Evolutionary conservation across 1,140 invertebrate genomes (phyloP), one percentile per base, ranked within the genome.

Genomic region (Adoxophyes honmai): DNA sequence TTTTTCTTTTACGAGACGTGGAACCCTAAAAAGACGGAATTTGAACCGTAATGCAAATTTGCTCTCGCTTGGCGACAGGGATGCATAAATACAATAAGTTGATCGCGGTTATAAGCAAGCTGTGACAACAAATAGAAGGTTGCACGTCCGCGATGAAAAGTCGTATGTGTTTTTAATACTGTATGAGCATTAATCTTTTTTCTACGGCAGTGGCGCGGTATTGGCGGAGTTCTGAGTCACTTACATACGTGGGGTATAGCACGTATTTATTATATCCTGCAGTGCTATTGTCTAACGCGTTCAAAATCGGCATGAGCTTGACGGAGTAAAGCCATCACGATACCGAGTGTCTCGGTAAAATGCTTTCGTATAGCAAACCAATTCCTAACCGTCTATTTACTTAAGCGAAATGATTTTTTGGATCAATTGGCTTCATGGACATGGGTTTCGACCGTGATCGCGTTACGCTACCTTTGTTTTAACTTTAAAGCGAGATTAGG

Each of bases 91-190:
- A 48, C 42, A 48, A 48, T 28, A 42, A 28, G 39, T 48, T 21
- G 42, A 48, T 48, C 42, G 42, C 42, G 42, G 21, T 33, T 48
- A 48, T 48, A 21, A 21, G 42, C 42, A 48, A 48, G 42, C 42
- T 48, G 42, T 48, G 42, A 48, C 42, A 48, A 48, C 42, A 48
- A 48, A 48, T 48, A 48, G 21, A 48, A 16, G 13, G 16, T 7
- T 18, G 42, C 7, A 1, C 42, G 11, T 48, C 18, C 42, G 6
- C 8, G 10, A 4, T 11, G n/a, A 21, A 48, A 48, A 13, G 42
- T 6, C 18, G 18, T 48, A 44, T 44, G 39, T 8, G 14, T 28
- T 44, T 13, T 21, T 1, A 28, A 13, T 3, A 9, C 2, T 15
- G 2, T 15, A 9, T 48, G 16, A 21, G 11, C 6, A 28, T 28